A percentile compares a stretch with the other conserved stretches of the same genome.
These are phyloP conservation scores for Napeogenes sylphis DNA, from an alignment of 2,888 invertebrate species.

Conservation along the genomic window DNA sequence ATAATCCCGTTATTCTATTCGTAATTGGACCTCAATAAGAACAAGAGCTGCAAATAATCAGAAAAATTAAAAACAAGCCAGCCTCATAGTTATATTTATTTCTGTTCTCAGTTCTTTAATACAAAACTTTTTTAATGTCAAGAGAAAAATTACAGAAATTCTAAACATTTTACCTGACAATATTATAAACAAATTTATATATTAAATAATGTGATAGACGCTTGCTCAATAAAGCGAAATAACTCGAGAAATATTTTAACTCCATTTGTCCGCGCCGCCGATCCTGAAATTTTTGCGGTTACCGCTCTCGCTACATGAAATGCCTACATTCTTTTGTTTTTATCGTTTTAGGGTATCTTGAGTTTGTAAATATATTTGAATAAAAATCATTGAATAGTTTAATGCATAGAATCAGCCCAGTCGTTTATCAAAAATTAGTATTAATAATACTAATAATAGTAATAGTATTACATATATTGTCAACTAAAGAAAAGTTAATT, in stretches of 20 bases:
- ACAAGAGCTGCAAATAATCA: too few species aligned
- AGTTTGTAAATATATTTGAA: neutral
- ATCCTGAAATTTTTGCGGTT: slow-evolving; percentile 13
- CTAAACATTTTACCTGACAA: neutral
- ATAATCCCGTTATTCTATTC: neutral
- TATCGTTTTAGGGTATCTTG: neutral
- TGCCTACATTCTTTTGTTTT: slow-evolving; percentile 6
- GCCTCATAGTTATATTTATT: too few species aligned
- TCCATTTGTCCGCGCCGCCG: slow-evolving; percentile 22
- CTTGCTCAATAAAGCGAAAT: slow-evolving; percentile 17
- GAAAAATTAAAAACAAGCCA: too few species aligned
- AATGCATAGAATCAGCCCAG: too few species aligned
- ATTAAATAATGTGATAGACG: slow-evolving; percentile 14
- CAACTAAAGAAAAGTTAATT: too few species aligned
- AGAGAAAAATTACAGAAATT: neutral
- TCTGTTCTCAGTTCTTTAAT: too few species aligned
- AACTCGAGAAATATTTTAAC: slow-evolving; percentile 24
- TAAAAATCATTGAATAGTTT: neutral
- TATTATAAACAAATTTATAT: slow-evolving; percentile 16
- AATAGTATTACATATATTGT: too few species aligned
- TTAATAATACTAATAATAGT: too few species aligned
- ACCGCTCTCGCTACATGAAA: slow-evolving; percentile 10
- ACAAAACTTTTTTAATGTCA: too few species aligned
- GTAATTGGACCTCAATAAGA: neutral
- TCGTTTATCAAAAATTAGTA: too few species aligned